phyloP scores from a whole-genome alignment of 2,888 invertebrate species.

The Drosophila pseudotalamancana region DNA sequence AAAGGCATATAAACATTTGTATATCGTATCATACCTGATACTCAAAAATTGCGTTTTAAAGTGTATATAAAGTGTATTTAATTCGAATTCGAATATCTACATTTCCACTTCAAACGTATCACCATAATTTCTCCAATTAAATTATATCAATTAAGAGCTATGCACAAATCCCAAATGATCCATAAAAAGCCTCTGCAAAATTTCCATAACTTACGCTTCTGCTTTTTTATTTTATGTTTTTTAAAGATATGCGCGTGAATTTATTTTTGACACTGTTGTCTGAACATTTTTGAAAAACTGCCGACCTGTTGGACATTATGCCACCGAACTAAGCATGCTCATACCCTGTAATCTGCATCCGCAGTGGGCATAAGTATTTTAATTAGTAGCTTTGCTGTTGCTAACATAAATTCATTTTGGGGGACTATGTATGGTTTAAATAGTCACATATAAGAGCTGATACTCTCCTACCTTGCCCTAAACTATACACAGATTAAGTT shows the following conservation, averaged over 20 bases:
- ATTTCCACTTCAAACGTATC: not conserved
- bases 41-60: not conserved
- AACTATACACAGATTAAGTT: not conserved
- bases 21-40: not conserved
- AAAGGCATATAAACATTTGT: slow-evolving; percentile 13
- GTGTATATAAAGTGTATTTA: slow-evolving; percentile 3
- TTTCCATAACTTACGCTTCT: slow-evolving; percentile 65
- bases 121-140: slow-evolving; percentile 32
- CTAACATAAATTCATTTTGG: no score
- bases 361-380: not conserved
- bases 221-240: slow-evolving; percentile 17
- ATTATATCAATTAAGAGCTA: slow-evolving; percentile 58
- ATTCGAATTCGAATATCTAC: not conserved
- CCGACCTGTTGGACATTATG: slow-evolving; percentile 45
- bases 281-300: slow-evolving; percentile 70
- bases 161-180: slow-evolving; percentile 66
- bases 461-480: no score
- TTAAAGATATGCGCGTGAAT: slow-evolving; percentile 40
- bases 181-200: slow-evolving; percentile 53
- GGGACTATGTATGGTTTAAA: no score
- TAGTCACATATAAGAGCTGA: no score
- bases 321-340: slow-evolving; percentile 12
- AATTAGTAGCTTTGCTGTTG: no score
- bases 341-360: slow-evolving; percentile 5
- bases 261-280: slow-evolving; percentile 60